Evolutionary conservation across 2,888 invertebrate species (phyloP), one percentile per base, ranked within the genome.

Genomic region (Heliconius aoede): DNA sequence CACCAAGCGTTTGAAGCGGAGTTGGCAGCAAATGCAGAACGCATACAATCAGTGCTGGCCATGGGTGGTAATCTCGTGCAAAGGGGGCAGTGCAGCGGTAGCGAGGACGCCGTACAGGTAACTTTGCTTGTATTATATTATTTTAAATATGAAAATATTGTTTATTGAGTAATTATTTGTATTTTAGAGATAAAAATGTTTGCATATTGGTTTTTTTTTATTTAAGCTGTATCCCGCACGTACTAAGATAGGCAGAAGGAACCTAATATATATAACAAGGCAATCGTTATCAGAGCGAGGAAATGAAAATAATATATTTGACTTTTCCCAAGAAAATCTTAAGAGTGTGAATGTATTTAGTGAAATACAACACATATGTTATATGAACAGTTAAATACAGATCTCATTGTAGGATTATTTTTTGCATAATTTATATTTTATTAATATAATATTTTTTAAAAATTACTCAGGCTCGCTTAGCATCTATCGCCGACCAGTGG

Each of bases 1-100:
- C 99, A 99, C 94, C 99, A 99, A 92, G 99, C 99, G 0, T 99
- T 99, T 93, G 99, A 99, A 91, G 99, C 99, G 1, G 99, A 99
- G 91, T 92, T 99, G 86, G 99, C 99, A 0, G 99, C 99, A 67
- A 99, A 99, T 92, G 98, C 99, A 2, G 99, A 99, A 89, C 96
- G 99, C 80, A 99, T 99, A 83, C 98, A 99, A 90, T 97, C 98
- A 62, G 98, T 99, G 73, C 95, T 99, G 80, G 98, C 97, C 26
- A 99, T 99, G 96, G 99, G 99, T 51, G 97, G 97, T 79, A 98
- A 98, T 91, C 94, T 98, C 85, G 99, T 99, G 86, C 98, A 99
- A 85, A 97, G 98, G 84, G 97, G 98, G 81, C 99, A 99, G 92
- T 99, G 99, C 95, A 98, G 98, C 82, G 99, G 99, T 51, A 98